Evolutionary conservation across 1,140 invertebrate genomes (phyloP), one percentile per base, ranked within the genome.

Genomic region (Pogonognathellus flavescens): DNA sequence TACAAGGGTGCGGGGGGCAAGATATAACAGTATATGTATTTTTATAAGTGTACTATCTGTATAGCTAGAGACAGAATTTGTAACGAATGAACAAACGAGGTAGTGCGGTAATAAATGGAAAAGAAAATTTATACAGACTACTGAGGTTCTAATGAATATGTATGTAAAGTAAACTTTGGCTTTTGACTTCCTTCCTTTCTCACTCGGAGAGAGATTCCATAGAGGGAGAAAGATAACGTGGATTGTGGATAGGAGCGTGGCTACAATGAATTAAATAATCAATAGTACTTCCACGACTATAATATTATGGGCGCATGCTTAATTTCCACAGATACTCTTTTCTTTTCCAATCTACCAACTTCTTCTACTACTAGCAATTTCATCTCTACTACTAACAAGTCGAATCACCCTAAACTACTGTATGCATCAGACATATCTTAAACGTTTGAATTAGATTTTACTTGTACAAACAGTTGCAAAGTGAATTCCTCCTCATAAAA

Each of bases 191-290:
- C 70, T 76, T 76, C 70, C 70, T 41, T 41, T 41, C 31, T 41
- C 2, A 31, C 70, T 31, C 41, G 49, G 16, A 10, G 70, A 76
- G 25, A 76, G 16, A 50, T 25, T 76, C 5, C n/a, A n/a, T n/a
- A n/a, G 31, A 31, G 53, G 53, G 11, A 14, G 53, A 14, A n/a
- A 4, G 2, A 14, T 13, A 57, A 49, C n/a, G 70, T 49, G 70
- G 41, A 31, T 76, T 41, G 31, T 41, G 31, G 31, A 41, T 3
- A 41, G 31, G 31, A 41, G 70, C 70, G n/a, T 76, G 70, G 70
- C 70, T 76, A 76, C 31, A 76, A 31, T 14, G 41, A 76, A 76
- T 76, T 76, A 76, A 76, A 76, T 76, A 76, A 76, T 76, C 70
- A 76, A 76, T 76, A 76, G 70, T 76, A 76, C 70, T 76, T 72